Evolutionary conservation across 2,797 vertebrate genomes (phyloP).

Genomic region (Sternotherus odoratus): DNA sequence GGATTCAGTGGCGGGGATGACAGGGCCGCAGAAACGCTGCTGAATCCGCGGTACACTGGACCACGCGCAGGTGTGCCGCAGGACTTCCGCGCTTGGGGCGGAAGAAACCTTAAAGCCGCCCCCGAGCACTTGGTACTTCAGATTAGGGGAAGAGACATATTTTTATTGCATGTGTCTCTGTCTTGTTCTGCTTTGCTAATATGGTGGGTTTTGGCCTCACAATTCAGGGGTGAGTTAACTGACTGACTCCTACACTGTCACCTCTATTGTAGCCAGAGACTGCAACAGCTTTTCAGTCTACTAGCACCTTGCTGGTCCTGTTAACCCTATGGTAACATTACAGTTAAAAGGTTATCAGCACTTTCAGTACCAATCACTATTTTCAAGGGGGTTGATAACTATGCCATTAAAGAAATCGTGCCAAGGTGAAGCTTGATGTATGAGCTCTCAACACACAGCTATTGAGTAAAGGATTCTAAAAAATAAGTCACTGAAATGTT

Average conservation of each 20-base stretch:
- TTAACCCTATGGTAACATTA: neutral
- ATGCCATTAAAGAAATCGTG: neutral
- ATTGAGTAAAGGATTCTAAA: neutral
- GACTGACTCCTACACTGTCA: neutral
- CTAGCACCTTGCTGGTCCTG: constrained; percentile 1
- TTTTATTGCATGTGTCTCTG: neutral
- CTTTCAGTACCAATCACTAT: neutral
- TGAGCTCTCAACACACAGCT: neutral
- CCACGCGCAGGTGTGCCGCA: too few species aligned
- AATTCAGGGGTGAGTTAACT: neutral
- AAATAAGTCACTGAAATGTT: neutral
- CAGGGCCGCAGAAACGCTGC: too few species aligned
- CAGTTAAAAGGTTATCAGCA: constrained; percentile 21
- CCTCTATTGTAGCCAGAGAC: neutral
- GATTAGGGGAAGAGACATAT: neutral
- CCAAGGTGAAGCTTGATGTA: neutral
- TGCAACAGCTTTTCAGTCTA: neutral
- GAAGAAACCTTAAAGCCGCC: too few species aligned
- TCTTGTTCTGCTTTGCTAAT: constrained; percentile 33
- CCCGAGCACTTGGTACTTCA: neutral
- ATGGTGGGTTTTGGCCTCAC: neutral
- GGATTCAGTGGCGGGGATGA: too few species aligned
- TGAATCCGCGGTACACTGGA: too few species aligned
- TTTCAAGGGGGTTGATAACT: neutral
- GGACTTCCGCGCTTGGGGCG: too few species aligned